Conservation (phyloP, 2,113 vertebrate species). For the Stercorarius parasiticus region DNA sequence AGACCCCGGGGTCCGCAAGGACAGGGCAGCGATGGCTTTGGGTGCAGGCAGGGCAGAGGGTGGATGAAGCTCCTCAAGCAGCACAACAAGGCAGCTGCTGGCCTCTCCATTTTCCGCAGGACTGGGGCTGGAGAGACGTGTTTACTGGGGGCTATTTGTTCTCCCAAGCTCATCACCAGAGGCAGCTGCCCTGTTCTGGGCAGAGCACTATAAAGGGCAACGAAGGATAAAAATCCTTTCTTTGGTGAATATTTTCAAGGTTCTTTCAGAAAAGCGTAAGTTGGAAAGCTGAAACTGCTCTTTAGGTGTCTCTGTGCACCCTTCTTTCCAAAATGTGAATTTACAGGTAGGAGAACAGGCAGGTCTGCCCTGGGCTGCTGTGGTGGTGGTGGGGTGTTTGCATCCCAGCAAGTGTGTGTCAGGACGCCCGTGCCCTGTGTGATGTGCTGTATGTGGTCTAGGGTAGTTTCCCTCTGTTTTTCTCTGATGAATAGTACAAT, state of each 20-base stretch:
- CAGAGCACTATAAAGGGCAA: neutral
- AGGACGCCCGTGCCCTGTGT: neutral
- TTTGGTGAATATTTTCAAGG: neutral
- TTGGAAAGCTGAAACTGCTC: neutral
- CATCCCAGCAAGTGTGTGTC: neutral
- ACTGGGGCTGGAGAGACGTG: neutral
- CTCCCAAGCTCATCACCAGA: neutral
- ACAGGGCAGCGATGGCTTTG: neutral
- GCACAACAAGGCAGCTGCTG: neutral
- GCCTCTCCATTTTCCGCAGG: neutral
- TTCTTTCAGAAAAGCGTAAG: neutral
- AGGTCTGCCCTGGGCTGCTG: neutral
- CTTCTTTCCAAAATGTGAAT: neutral
- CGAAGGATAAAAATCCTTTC: neutral
- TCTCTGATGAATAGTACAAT: neutral
- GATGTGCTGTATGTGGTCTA: neutral
- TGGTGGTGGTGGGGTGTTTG: too few species aligned
- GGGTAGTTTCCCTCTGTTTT: neutral
- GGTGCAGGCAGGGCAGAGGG: rapidly evolving
- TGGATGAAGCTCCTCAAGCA: neutral
- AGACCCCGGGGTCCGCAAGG: rapidly evolving
- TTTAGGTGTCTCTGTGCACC: neutral
- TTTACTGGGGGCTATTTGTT: neutral
- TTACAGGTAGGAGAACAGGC: neutral
- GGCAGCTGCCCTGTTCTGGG: neutral